These are phyloP conservation scores for Sylvietta virens DNA, from an alignment of 2,113 vertebrate species.

Conservation along the genomic window DNA sequence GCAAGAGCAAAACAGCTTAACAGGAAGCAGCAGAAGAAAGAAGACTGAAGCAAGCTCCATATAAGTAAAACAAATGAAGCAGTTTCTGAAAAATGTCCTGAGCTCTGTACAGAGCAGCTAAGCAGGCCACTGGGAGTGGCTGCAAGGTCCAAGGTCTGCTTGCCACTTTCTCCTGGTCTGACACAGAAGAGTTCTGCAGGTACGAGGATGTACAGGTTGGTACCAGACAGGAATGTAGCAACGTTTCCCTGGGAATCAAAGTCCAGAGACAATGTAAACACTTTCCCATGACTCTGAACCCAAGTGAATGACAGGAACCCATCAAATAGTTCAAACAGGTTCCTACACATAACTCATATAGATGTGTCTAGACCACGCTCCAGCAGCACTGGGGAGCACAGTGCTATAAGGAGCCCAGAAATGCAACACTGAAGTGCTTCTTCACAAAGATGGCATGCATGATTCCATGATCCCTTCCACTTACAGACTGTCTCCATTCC, in stretches of 20 bases:
- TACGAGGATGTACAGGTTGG: too few species aligned
- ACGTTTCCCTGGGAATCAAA: not conserved
- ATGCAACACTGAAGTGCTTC: not conserved
- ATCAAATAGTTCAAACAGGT: not conserved
- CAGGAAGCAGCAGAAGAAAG: not conserved
- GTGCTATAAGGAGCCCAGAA: not conserved
- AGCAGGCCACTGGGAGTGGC: not conserved
- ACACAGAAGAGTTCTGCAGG: not conserved
- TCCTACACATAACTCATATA: not conserved
- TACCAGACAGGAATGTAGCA: not conserved
- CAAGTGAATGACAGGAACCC: not conserved
- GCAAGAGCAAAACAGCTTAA: not conserved
- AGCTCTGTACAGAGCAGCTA: not conserved
- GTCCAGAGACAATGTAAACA: accelerated
- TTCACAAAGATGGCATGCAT: not conserved
- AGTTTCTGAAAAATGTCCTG: not conserved
- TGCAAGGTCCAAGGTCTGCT: not conserved
- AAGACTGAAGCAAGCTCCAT: not conserved
- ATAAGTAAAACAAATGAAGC: not conserved
- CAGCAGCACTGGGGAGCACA: not conserved
- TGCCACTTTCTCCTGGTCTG: not conserved
- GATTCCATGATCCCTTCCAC: not conserved
- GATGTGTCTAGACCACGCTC: not conserved
- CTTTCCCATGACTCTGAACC: not conserved
- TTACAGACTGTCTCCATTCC: accelerated